Conservation (phyloP, 2,797 vertebrate species). For the Fratercula arctica region DNA sequence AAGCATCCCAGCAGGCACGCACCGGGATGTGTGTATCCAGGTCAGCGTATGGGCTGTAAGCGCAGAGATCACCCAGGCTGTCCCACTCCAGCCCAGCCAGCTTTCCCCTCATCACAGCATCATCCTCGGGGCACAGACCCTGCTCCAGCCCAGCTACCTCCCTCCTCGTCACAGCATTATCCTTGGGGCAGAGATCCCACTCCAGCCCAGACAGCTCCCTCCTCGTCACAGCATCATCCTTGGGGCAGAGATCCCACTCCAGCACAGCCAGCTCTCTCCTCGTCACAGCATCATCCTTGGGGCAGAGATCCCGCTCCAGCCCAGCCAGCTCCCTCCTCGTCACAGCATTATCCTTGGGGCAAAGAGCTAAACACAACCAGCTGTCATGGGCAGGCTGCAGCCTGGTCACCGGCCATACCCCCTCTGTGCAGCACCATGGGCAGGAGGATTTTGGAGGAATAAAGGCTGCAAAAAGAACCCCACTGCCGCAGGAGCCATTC, state of each 20-base stretch:
- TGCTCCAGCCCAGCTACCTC: background rate
- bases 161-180: background rate
- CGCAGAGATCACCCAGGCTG: background rate
- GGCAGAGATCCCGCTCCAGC: background rate
- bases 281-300: background rate
- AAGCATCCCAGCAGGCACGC: background rate
- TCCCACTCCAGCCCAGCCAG: background rate
- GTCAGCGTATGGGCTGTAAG: background rate
- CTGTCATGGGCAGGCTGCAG: background rate
- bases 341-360: background rate
- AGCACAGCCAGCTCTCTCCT: background rate
- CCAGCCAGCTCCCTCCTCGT: background rate
- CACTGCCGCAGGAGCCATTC: background rate
- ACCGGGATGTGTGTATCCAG: background rate
- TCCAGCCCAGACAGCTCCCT: background rate
- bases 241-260: background rate
- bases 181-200: background rate
- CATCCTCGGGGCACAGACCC: background rate
- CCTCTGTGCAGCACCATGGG: background rate
- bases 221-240: background rate
- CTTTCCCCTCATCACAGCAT: background rate
- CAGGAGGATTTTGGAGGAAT: background rate
- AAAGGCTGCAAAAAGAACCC: background rate
- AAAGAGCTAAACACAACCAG: background rate
- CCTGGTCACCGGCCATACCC: background rate